Conservation (phyloP, 2,113 vertebrate genomes). For the Sylvilagus bachmani region DNA sequence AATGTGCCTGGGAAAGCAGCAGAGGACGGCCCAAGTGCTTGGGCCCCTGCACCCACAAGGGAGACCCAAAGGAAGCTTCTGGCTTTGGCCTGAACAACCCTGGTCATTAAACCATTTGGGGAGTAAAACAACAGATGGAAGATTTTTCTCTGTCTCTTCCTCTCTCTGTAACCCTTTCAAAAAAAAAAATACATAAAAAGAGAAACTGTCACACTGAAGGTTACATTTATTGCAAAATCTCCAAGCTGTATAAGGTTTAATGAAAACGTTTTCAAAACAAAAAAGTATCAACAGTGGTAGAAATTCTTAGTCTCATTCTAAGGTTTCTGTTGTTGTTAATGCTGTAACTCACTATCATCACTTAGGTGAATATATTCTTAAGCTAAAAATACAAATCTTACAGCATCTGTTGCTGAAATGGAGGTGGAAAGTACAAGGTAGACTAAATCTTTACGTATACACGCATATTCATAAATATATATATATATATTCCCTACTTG, state of each 20-base stretch:
- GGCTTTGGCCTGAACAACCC: too few species aligned
- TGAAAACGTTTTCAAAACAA: neutral
- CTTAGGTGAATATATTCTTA: constrained; percentile 6
- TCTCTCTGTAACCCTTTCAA: too few species aligned
- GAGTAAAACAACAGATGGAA: too few species aligned
- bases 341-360: neutral
- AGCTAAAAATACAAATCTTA: neutral
- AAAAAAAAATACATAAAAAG: too few species aligned
- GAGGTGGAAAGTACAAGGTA: neutral
- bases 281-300: neutral
- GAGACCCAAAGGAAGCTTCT: too few species aligned
- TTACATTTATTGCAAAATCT: neutral
- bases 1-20: too few species aligned
- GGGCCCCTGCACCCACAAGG: too few species aligned
- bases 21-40: too few species aligned
- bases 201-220: neutral
- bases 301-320: constrained; percentile 41
- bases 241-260: neutral
- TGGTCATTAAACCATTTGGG: too few species aligned
- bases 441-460: neutral
- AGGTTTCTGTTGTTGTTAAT: neutral
- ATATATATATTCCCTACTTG: neutral
- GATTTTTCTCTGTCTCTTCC: too few species aligned
- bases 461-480: neutral
- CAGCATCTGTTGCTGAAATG: neutral